Percentiles rank a stretch among this genome's conserved stretches.
These are phyloP conservation scores for Rhea americana DNA, from an alignment of 2,113 vertebrate genomes.

Conservation along the genomic window DNA sequence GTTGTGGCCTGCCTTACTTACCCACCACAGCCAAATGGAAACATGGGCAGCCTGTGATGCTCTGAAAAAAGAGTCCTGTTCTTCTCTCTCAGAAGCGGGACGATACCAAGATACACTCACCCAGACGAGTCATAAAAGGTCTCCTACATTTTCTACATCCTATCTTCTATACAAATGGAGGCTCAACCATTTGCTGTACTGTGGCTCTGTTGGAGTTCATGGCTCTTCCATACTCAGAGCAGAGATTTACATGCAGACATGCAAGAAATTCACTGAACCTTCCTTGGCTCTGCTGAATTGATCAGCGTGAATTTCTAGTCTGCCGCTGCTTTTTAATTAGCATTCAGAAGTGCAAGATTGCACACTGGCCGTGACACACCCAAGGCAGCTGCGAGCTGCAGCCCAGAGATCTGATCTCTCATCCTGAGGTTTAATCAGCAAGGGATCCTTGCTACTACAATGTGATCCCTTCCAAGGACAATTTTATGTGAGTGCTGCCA, in stretches of 20 bases:
- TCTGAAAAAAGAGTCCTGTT: not conserved
- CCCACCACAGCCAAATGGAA: accelerated
- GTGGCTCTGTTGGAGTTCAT: not conserved
- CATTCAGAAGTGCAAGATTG: not conserved
- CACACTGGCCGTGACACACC: not conserved
- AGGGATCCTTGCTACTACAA: not conserved
- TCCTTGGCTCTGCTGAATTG: not conserved
- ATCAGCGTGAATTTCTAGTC: not conserved
- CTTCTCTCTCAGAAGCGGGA: not conserved
- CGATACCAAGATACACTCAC: not conserved
- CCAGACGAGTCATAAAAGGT: not conserved
- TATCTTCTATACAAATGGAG: not conserved
- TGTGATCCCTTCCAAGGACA: not conserved
- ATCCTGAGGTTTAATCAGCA: not conserved
- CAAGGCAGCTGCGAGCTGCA: not conserved
- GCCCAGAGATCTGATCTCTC: not conserved
- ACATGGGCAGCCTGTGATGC: not conserved
- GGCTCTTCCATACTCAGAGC: not conserved
- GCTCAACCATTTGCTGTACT: not conserved
- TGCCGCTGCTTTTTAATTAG: not conserved
- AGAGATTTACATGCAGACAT: not conserved
- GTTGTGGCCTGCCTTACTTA: not conserved
- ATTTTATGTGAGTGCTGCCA: not conserved
- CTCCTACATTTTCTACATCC: not conserved
- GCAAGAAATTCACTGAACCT: not conserved